A percentile compares a stretch with the other conserved stretches of the same genome.
phyloP scores from a whole-genome alignment of 2,113 vertebrate genomes.

The Butorides virescens region DNA sequence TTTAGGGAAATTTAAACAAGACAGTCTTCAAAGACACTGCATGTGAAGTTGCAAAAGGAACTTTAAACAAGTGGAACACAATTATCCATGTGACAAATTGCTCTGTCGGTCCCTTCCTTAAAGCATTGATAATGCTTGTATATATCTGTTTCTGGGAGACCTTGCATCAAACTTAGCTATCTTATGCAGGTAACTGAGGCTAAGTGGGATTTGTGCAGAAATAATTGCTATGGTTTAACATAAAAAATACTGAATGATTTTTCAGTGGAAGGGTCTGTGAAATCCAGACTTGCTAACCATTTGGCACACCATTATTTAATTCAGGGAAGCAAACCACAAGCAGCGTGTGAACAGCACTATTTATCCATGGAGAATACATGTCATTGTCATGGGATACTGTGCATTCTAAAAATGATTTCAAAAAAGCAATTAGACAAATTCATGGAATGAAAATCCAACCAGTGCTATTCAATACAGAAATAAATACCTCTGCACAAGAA shows the following conservation, averaged over 20 bases:
- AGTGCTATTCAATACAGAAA: background rate
- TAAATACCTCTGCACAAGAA: background rate
- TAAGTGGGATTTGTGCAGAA: background rate
- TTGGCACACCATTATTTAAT: background rate
- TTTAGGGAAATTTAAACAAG: background rate
- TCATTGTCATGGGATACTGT: background rate
- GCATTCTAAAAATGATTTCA: background rate
- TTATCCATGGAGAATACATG: background rate
- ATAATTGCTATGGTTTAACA: background rate
- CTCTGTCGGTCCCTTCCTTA: background rate
- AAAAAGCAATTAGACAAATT: background rate
- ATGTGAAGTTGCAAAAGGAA: background rate
- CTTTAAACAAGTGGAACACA: background rate
- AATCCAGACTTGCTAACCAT: background rate
- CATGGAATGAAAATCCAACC: background rate
- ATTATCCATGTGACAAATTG: background rate
- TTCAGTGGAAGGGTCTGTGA: background rate
- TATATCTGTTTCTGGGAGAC: background rate
- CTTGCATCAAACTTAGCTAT: background rate
- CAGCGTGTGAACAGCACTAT: background rate
- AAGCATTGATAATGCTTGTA: background rate
- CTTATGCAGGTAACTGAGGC: background rate
- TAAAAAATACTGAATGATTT: background rate
- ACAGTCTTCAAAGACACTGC: background rate
- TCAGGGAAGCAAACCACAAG: background rate